Evolutionary conservation across 2,888 invertebrate species (phyloP), one percentile per base, ranked within the genome.

Genomic region (Vesta saturnalis): DNA sequence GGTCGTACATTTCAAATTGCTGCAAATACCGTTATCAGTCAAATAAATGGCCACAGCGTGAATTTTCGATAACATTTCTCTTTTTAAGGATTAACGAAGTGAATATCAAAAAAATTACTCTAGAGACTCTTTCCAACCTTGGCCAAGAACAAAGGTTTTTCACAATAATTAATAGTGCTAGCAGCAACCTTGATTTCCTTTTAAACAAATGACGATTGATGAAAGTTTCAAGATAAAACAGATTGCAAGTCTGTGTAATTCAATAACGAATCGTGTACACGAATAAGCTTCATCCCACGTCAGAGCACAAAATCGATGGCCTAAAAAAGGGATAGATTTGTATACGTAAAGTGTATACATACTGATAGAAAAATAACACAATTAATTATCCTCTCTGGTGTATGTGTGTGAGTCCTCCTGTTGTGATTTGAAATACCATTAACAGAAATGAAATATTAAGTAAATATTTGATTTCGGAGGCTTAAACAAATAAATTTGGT

Each of bases 321-420:
- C 39, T 39, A 39, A 39, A 39, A 39, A 39, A 39, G 39, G n/a
- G 39, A n/a, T 39, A n/a, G n/a, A n/a, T n/a, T n/a, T n/a, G n/a
- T n/a, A n/a, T n/a, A n/a, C n/a, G 39, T 39, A 39, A 39, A 10
- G 39, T 39, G 39, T 39, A 39, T n/a, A 39, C 8, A n/a, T 39
- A n/a, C 1, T 23, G 23, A 23, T 23, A 23, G 23, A 23, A 10
- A n/a, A 39, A 39, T 39, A 39, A 39, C 12, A n/a, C n/a, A n/a
- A n/a, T 39, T 39, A 39, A 39, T 39, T 39, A 39, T n/a, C 39
- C 39, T 1, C 8, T 39, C 39, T 39, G 2, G 39, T 39, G n/a
- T 39, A 10, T 10, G n/a, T 39, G 39, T 8, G n/a, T n/a, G n/a
- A n/a, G n/a, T n/a, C n/a, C n/a, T n/a, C n/a, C n/a, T n/a, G n/a